Evolutionary conservation across 2,797 vertebrate species (phyloP), one percentile per base, ranked within the genome.

Genomic region (Urosaurus nigricauda): DNA sequence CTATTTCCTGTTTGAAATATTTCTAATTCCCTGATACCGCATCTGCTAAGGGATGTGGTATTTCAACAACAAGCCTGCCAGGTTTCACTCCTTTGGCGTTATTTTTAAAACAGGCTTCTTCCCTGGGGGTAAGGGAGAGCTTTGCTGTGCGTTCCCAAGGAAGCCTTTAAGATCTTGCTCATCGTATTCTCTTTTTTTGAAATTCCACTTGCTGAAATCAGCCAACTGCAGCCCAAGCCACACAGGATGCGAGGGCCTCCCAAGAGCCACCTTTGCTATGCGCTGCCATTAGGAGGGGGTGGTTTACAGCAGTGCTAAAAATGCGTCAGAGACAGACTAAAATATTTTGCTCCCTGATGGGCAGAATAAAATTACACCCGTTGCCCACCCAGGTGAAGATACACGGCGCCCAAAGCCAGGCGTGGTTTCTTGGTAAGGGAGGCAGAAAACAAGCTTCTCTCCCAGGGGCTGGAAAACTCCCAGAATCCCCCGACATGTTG

Each of bases 91-190:
- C 71, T 94, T 93, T 92, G 82, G 90, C 74, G 89, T 92, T 92
- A 89, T 77, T 93, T 81, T 93, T 93, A 90, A 92, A 91, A 87
- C 73, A 92, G 86, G 65, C 73, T 43, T 94, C 89, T 92, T 90
- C 83, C 88, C 87, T 75, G 2, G 81, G 92, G 89, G 80, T 6
- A 73, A 91, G 35, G 63, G 79, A 63, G 56, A 89, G 29, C 90
- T 95, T 93, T 94, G 93, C 93, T 94, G 89, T 93, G 88, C 53
- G 90, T 81, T 0, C 90, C 92, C 92, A 91, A 91, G 85, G 84
- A 93, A 91, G 88, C 60, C 87, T 93, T 90, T 92, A 86, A 94
- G 92, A 93, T 93, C 84, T 94, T 89, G 86, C 93, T 94, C 91
- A 93, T 82, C 70, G 19, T 79, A 79, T 91, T 12, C 2, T 93